These are phyloP conservation scores for Aythya baeri DNA, from an alignment of 2,113 vertebrate species.

Conservation along the genomic window DNA sequence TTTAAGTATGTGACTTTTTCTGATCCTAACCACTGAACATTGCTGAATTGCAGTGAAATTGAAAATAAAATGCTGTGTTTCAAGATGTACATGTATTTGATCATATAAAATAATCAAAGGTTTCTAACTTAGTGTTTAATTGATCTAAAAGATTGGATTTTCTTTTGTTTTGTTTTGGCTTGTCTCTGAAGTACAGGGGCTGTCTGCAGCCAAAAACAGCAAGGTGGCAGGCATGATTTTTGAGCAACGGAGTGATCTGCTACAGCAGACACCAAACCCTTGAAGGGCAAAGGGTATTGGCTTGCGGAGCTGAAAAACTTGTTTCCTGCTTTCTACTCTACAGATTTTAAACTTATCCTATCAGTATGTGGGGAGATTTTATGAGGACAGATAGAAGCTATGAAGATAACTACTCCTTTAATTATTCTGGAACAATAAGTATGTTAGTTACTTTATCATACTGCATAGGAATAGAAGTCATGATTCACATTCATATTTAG, in stretches of 20 bases:
- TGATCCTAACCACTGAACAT: neutral
- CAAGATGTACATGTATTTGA: neutral
- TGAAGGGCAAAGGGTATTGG: conserved; percentile 23
- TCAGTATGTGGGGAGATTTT: conserved; percentile 4
- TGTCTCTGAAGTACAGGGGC: neutral
- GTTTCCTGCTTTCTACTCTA: conserved; percentile 23
- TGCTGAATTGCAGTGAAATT: neutral
- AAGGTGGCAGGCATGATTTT: neutral
- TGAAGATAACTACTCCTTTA: conserved; percentile 8
- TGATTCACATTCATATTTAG: neutral
- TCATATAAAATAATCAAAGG: neutral
- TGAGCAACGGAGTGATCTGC: neutral
- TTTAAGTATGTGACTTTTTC: neutral
- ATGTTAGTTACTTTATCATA: neutral
- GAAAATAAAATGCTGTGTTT: neutral
- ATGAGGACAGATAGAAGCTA: conserved; percentile 27
- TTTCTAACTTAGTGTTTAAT: neutral
- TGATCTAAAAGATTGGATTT: neutral
- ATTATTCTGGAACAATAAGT: neutral
- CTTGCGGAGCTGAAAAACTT: conserved; percentile 37
- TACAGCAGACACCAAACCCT: neutral
- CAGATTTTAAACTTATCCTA: neutral
- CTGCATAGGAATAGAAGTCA: neutral
- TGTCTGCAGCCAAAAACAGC: neutral
- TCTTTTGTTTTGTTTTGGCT: neutral